Evolutionary conservation across 2,113 vertebrate species (phyloP).

Genomic region (Labeo rohita): DNA sequence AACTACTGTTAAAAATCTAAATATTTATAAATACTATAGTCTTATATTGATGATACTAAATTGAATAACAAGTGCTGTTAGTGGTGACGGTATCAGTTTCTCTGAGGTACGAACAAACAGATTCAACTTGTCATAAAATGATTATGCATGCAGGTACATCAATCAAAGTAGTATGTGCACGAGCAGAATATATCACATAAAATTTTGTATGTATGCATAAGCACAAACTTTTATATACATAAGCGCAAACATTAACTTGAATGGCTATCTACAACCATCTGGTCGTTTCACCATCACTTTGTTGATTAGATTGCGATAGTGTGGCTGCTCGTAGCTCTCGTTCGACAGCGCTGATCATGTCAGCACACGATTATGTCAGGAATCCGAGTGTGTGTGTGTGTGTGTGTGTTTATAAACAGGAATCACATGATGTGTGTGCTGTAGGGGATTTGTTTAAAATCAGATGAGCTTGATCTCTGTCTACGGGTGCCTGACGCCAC

Average conservation of each 20-base stretch:
- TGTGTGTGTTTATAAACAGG: constrained; percentile 15
- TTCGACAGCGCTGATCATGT: constrained; percentile 21
- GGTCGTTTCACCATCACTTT: background rate
- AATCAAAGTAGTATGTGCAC: background rate
- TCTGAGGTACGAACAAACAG: background rate
- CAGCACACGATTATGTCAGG: background rate
- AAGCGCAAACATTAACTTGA: background rate
- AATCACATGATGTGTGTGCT: constrained; percentile 27
- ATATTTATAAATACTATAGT: background rate
- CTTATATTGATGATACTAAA: background rate
- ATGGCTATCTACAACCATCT: too few relatives aligned
- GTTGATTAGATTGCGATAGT: constrained; percentile 10
- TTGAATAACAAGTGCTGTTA: background rate
- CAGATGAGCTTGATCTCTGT: constrained; percentile 33
- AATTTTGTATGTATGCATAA: background rate
- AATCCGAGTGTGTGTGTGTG: background rate
- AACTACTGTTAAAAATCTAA: too few relatives aligned
- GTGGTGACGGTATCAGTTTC: background rate
- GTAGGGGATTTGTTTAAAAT: constrained; percentile 17
- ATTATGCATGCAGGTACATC: background rate
- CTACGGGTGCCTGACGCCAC: background rate
- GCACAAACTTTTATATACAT: too few relatives aligned
- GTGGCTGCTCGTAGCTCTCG: background rate
- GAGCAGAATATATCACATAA: background rate
- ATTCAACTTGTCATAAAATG: background rate